phyloP scores from a whole-genome alignment of 2,797 vertebrate genomes.

The Bradypus variegatus region DNA sequence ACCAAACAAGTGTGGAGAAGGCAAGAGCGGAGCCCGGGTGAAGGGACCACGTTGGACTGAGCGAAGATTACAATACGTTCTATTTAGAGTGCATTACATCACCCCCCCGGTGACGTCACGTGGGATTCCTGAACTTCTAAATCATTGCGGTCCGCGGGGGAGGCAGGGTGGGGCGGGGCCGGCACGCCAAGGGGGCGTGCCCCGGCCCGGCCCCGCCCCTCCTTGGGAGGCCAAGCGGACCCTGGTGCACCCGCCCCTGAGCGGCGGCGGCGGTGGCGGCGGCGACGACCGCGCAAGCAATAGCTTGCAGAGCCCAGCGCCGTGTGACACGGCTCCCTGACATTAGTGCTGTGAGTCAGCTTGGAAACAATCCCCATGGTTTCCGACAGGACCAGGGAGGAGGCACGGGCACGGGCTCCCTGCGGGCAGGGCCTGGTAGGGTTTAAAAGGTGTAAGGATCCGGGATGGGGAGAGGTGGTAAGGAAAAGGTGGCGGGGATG shows the following conservation, averaged over 20 bases:
- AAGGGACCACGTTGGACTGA: constrained; percentile 99
- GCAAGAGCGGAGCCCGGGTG: constrained; percentile 86
- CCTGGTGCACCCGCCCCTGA: constrained; percentile 10
- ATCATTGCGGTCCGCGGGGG: constrained; percentile 93
- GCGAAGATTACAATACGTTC: constrained; percentile 99
- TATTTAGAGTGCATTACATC: constrained; percentile 99
- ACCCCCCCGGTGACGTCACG: constrained; percentile 99
- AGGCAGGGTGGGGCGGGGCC: constrained; percentile 61
- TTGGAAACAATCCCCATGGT: constrained; percentile 60
- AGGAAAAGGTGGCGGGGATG: background rate
- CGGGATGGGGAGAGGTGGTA: too few species aligned
- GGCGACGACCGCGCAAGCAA: constrained; percentile 62
- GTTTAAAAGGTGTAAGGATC: background rate
- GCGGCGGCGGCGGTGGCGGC: background rate
- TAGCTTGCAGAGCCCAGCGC: constrained; percentile 67
- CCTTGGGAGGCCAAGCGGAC: constrained; percentile 34
- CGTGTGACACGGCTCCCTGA: constrained; percentile 62
- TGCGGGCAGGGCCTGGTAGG: background rate
- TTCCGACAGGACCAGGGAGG: constrained; percentile 43
- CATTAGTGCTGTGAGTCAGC: constrained; percentile 67
- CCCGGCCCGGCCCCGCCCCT: background rate
- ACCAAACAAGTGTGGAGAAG: constrained; percentile 93
- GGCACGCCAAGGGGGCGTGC: constrained; percentile 44
- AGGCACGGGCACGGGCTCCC: constrained; percentile 18
- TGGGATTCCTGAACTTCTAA: constrained; percentile 99